A percentile compares a stretch with the other conserved stretches of the same genome.
phyloP scores from a whole-genome alignment of 2,888 invertebrate species.

The Nemoura dubitans region DNA sequence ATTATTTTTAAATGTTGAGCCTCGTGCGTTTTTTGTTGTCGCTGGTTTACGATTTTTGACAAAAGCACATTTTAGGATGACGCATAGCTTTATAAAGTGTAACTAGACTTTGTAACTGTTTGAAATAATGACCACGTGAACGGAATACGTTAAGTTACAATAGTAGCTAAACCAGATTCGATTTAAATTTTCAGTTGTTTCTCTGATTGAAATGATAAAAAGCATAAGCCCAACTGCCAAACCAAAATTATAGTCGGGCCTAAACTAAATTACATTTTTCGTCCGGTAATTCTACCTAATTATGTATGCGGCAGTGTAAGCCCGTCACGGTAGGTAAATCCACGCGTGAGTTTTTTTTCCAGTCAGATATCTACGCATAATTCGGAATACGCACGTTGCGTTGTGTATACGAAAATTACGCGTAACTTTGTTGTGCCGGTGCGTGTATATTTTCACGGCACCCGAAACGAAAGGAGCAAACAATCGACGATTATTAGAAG shows the following conservation, averaged over 20 bases:
- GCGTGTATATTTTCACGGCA: too few species aligned
- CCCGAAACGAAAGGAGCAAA: background rate
- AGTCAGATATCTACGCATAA: background rate
- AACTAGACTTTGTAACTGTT: too few species aligned
- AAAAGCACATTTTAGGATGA: background rate
- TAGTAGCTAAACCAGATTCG: too few species aligned
- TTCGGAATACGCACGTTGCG: background rate
- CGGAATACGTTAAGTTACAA: too few species aligned
- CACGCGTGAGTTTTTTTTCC: background rate
- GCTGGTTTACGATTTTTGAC: background rate
- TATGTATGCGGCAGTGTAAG: background rate
- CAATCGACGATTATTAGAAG: background rate
- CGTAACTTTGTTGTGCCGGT: background rate
- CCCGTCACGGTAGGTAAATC: background rate
- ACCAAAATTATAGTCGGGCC: background rate
- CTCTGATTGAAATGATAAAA: background rate
- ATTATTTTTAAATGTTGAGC: constrained; percentile 14
- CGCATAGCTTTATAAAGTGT: too few species aligned
- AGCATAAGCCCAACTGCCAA: background rate
- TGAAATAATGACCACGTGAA: too few species aligned
- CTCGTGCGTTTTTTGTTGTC: background rate
- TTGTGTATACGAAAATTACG: background rate
- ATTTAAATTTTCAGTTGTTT: too few species aligned
- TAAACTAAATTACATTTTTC: background rate
- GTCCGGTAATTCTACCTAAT: background rate